Evolutionary conservation across 2,113 vertebrate genomes (phyloP).

Genomic region (Pardalotus punctatus): DNA sequence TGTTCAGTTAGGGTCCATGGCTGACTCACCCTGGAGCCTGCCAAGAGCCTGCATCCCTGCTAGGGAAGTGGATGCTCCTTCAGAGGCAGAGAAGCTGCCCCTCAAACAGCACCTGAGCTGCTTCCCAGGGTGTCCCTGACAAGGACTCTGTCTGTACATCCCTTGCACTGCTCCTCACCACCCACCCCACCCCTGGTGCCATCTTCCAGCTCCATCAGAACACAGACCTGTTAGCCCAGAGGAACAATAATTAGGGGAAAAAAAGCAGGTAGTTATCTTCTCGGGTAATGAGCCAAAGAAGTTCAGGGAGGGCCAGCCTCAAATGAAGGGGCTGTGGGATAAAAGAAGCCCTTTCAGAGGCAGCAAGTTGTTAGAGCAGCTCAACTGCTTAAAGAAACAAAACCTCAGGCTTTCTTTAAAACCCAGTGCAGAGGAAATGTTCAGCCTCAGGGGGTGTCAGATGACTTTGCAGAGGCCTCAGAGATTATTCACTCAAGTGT

Average conservation of each 20-base stretch:
- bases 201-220: neutral
- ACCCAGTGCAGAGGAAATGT: neutral
- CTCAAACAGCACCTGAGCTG: neutral
- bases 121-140: neutral
- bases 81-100: neutral
- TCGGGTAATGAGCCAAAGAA: constrained; percentile 9
- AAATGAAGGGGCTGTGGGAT: neutral
- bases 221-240: neutral
- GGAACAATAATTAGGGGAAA: neutral
- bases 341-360: constrained; percentile 11
- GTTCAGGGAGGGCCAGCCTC: neutral
- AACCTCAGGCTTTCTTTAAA: constrained; percentile 9
- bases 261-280: neutral
- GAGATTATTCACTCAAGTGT: neutral
- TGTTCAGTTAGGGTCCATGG: neutral
- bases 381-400: neutral
- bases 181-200: neutral
- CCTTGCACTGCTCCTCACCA: neutral
- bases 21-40: neutral
- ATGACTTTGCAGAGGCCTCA: neutral
- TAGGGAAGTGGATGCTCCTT: neutral
- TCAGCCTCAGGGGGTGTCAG: neutral
- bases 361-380: neutral
- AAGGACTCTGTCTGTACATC: neutral
- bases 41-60: neutral